Evolutionary conservation across 2,113 vertebrate species (phyloP).

Genomic region (Ondatra zibethicus): DNA sequence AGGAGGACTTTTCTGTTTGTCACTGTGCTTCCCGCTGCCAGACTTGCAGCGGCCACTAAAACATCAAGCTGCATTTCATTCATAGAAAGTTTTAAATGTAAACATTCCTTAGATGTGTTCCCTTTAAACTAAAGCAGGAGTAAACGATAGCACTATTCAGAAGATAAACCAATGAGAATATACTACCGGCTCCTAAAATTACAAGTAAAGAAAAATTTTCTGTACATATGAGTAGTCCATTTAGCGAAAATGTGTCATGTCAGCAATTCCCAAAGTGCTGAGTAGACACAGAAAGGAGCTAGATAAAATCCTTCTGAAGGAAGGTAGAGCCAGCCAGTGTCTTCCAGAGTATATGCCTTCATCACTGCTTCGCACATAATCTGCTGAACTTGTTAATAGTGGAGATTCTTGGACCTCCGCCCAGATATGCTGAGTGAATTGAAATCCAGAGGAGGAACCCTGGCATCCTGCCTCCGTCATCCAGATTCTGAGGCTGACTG

Average conservation of each 20-base stretch:
- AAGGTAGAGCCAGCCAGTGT: not conserved
- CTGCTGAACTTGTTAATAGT: not conserved
- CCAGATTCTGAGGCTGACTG: not conserved
- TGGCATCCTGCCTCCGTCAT: not conserved
- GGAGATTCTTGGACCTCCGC: not conserved
- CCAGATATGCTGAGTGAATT: not conserved
- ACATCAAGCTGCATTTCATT: slow-evolving; percentile 27
- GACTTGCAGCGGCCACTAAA: slow-evolving; percentile 43
- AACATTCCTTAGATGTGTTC: slow-evolving; percentile 41
- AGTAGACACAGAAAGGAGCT: not conserved
- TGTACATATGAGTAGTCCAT: not conserved
- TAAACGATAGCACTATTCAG: slow-evolving; percentile 29
- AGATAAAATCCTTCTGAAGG: not conserved
- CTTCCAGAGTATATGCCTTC: not conserved
- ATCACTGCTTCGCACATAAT: not conserved
- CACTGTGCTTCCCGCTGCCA: slow-evolving; percentile 55
- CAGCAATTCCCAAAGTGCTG: not conserved
- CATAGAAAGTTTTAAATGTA: slow-evolving; percentile 49
- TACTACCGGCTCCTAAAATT: slow-evolving; percentile 30
- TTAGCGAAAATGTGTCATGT: slow-evolving; percentile 5
- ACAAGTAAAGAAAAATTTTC: slow-evolving; percentile 33
- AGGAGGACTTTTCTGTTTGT: slow-evolving; percentile 64
- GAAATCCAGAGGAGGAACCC: not conserved
- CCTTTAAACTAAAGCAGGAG: not conserved
- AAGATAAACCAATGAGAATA: slow-evolving; percentile 42